A percentile compares a stretch with the other conserved stretches of the same genome.
Conservation (phyloP, 2,888 invertebrate species). For the Lithophane semibrunnea region DNA sequence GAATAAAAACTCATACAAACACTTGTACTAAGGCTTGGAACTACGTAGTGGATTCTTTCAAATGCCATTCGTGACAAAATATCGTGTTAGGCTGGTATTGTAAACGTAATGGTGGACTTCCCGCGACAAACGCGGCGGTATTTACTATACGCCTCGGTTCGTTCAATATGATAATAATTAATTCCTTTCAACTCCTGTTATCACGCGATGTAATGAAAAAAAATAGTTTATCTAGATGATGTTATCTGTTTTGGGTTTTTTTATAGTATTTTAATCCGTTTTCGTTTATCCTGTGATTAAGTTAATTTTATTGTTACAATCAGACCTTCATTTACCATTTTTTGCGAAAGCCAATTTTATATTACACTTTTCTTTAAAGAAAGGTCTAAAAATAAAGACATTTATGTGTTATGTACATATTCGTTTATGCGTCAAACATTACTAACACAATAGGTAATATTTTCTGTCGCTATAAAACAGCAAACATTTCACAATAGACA, state of each 20-base stretch:
- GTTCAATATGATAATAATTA: conserved; percentile 60
- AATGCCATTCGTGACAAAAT: conserved; percentile 64
- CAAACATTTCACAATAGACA: background rate
- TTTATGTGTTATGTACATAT: background rate
- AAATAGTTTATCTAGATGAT: conserved; percentile 25
- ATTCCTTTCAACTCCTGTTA: conserved; percentile 49
- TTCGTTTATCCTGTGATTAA: conserved; percentile 35
- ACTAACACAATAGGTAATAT: background rate
- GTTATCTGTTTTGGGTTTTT: conserved; percentile 35
- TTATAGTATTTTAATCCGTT: conserved; percentile 20
- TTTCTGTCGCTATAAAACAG: background rate
- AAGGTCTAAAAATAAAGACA: background rate
- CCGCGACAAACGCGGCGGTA: conserved; percentile 70
- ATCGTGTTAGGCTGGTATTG: conserved; percentile 66
- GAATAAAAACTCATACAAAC: conserved; percentile 27
- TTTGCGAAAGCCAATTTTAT: background rate
- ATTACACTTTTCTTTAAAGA: background rate
- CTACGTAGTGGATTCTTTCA: conserved; percentile 29
- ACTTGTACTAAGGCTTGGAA: conserved; percentile 23
- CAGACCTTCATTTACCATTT: too few species aligned
- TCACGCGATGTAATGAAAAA: conserved; percentile 58
- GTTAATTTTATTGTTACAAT: conserved; percentile 10
- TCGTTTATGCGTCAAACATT: background rate
- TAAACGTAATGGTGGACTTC: conserved; percentile 72
- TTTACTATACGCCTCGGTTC: conserved; percentile 64